These are phyloP conservation scores for Polypedilum vanderplanki DNA, from an alignment of 1,140 invertebrate species.

Conservation along the genomic window DNA sequence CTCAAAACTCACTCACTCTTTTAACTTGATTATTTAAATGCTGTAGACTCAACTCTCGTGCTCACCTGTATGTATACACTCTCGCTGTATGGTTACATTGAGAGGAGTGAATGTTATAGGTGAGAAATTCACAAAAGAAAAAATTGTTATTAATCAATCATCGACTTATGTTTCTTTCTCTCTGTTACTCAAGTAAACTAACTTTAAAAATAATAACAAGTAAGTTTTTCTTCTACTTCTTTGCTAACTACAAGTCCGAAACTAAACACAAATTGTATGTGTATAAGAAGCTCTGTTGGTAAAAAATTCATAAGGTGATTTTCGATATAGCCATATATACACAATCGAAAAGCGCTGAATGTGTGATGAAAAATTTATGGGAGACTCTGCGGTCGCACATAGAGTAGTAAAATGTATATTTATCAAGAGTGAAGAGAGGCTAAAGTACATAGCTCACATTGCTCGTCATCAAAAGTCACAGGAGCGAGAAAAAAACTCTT, in stretches of 20 bases:
- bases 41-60: neutral
- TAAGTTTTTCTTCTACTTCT: no score
- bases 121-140: constrained; percentile 14
- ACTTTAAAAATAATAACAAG: no score
- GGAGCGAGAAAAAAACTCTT: neutral
- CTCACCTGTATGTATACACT: neutral
- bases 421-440: no score
- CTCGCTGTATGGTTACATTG: no score
- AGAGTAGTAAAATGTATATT: neutral
- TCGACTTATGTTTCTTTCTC: constrained; percentile 7
- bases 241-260: neutral
- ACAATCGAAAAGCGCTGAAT: neutral
- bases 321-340: neutral
- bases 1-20: neutral
- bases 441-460: neutral
- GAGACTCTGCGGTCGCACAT: neutral
- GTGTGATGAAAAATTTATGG: constrained; percentile 13
- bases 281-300: neutral
- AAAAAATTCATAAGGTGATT: constrained; percentile 7
- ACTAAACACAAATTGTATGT: neutral
- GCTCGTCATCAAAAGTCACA: neutral
- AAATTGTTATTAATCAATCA: constrained; percentile 20
- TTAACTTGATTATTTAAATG: neutral
- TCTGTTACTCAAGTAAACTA: neutral
- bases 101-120: neutral